Evolutionary conservation across 2,113 vertebrate species (phyloP).

Genomic region (Heterocephalus glaber): DNA sequence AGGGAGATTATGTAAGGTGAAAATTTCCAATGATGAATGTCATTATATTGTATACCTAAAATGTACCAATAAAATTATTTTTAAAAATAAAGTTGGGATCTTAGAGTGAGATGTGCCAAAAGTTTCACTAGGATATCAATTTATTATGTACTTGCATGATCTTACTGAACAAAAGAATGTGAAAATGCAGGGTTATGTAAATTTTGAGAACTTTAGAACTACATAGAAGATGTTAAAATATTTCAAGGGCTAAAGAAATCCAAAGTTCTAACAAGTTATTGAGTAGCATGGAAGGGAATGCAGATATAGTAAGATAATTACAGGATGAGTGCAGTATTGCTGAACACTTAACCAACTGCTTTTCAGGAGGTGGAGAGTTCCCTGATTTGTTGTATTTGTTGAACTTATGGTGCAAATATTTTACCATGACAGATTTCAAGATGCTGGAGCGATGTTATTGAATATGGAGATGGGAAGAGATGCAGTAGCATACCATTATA

Average conservation of each 20-base stretch:
- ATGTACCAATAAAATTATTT: too few relatives aligned
- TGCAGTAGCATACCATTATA: neutral
- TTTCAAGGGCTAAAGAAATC: neutral
- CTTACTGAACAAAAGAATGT: neutral
- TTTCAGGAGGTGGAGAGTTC: neutral
- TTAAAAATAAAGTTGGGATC: neutral
- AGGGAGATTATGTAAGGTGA: too few relatives aligned
- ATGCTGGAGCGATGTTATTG: neutral
- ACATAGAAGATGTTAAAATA: neutral
- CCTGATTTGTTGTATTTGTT: neutral
- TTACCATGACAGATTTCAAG: neutral
- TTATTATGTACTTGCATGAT: neutral
- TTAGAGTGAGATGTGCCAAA: neutral
- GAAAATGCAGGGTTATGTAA: neutral
- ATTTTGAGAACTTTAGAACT: constrained; percentile 1
- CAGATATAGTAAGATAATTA: neutral
- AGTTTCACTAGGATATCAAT: neutral
- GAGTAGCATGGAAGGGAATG: too few relatives aligned
- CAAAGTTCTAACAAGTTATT: constrained; percentile 5
- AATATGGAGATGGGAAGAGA: neutral
- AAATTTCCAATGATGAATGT: too few relatives aligned
- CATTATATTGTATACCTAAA: too few relatives aligned
- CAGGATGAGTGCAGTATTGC: neutral
- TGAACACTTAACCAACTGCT: neutral
- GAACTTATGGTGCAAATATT: neutral